These are phyloP conservation scores for Leptodirus hochenwartii DNA, from an alignment of 2,888 invertebrate species.

Conservation along the genomic window DNA sequence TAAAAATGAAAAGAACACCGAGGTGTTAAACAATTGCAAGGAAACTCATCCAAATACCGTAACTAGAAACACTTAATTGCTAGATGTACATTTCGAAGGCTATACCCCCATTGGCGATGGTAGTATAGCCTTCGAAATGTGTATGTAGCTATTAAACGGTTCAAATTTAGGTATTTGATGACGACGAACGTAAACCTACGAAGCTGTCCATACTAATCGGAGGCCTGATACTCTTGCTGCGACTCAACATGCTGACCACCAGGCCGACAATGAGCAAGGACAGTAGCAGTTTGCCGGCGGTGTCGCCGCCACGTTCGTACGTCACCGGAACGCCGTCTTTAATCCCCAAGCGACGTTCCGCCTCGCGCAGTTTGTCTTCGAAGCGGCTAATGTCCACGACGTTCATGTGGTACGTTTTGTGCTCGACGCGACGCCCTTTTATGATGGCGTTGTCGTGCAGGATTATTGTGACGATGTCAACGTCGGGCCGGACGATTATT, in stretches of 20 bases:
- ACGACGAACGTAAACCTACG: conserved; percentile 52
- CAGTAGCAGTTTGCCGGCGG: conserved; percentile 50
- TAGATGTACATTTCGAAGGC: too few species aligned
- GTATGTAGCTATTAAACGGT: too few species aligned
- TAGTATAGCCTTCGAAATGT: too few species aligned
- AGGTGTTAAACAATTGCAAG: too few species aligned
- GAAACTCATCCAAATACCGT: too few species aligned
- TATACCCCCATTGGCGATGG: too few species aligned
- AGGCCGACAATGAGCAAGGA: conserved; percentile 48
- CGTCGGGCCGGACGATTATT: conserved; percentile 65
- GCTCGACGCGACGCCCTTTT: conserved; percentile 54
- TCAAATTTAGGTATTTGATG: too few species aligned
- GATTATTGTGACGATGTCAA: conserved; percentile 69
- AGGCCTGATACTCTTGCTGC: conserved; percentile 43
- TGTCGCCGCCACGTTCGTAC: conserved; percentile 63
- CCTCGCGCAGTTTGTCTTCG: conserved; percentile 76
- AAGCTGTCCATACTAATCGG: conserved; percentile 63
- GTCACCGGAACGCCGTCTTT: conserved; percentile 65
- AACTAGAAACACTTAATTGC: too few species aligned
- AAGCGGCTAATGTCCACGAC: conserved; percentile 69
- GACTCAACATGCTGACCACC: conserved; percentile 46
- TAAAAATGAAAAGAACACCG: too few species aligned
- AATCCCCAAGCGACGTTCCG: conserved; percentile 66
- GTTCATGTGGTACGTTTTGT: conserved; percentile 64
- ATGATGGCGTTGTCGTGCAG: conserved; percentile 72